These are phyloP conservation scores for Prochilodus magdalenae DNA, from an alignment of 2,113 vertebrate genomes.

Conservation along the genomic window DNA sequence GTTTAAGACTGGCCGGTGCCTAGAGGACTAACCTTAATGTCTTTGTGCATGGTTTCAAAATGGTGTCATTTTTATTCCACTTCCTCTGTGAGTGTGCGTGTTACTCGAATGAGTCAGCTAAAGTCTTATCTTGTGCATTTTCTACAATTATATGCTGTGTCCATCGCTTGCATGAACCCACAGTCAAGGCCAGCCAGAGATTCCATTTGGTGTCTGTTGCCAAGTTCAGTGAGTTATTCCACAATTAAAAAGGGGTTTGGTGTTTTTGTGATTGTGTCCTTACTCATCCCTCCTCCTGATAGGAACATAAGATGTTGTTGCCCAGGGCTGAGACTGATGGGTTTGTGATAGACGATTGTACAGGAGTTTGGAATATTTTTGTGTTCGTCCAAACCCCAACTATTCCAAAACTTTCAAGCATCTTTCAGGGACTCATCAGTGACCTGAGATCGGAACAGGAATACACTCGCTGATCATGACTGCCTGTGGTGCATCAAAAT, in stretches of 20 bases:
- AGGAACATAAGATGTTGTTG: constrained; percentile 32
- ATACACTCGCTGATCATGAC: constrained; percentile 41
- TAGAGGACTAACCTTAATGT: constrained; percentile 18
- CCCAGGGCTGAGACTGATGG: constrained; percentile 54
- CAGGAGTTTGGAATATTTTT: constrained; percentile 50
- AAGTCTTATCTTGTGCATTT: background rate
- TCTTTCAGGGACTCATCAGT: constrained; percentile 49
- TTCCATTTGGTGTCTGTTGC: constrained; percentile 9
- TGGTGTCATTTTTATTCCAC: constrained; percentile 14
- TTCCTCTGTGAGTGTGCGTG: background rate
- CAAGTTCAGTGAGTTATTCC: constrained; percentile 47
- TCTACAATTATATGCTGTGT: background rate
- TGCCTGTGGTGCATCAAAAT: constrained; percentile 54
- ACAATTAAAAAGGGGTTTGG: constrained; percentile 50
- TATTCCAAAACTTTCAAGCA: constrained; percentile 58
- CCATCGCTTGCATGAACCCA: constrained; percentile 4
- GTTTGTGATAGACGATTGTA: constrained; percentile 51
- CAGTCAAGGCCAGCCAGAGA: constrained; percentile 20
- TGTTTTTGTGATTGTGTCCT: constrained; percentile 54
- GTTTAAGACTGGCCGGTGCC: constrained; percentile 5
- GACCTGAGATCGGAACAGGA: constrained; percentile 46
- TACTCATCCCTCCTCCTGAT: constrained; percentile 50
- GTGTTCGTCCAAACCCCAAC: constrained; percentile 68
- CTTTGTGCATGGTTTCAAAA: constrained; percentile 18
- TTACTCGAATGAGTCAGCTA: background rate